Evolutionary conservation across 2,797 vertebrate genomes (phyloP), one percentile per base, ranked within the genome.

Genomic region (Gadopsis bispinosus): DNA sequence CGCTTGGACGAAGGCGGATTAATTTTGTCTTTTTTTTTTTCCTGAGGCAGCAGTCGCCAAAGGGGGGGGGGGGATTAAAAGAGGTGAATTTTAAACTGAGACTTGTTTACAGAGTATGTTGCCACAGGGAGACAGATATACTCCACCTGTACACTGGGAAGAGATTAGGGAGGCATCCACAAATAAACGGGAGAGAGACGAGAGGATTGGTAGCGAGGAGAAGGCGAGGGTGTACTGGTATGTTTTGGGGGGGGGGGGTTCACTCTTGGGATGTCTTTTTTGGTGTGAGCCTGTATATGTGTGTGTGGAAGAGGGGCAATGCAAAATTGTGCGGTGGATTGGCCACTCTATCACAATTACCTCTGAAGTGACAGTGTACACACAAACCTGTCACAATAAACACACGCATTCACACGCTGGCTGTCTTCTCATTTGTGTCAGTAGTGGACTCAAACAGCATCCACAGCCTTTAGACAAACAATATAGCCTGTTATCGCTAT

Each of bases 41-140:
- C 20, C 47, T 8, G 39, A 81, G 67, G 76, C 48, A 77, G 75
- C 80, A 72, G 76, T 79, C 54, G 65, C 88, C 82, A 77, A 86
- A 73, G 22, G 60, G 50, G 60, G 61, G 59, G 83, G 56, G 73
- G 80, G 86, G 92, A 92, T 93, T 93, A 90, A 89, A 91, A 83
- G 78, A 83, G 88, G 89, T 90, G 91, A 90, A 91, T 93, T 91
- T 92, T 91, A 90, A 93, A 93, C 79, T 73, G 77, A 86, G 81
- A 86, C 84, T 93, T 94, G 92, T 93, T 93, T 93, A 93, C 89
- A 89, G 79, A 92, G 89, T 88, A 76, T 84, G 84, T 84, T 90
- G 86, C 86, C 89, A 87, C 75, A 71, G 75, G 85, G 86, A 87
- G 86, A 86, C 81, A 86, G 87, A 90, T 91, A 90, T 79, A 88